Conservation (phyloP, 2,113 vertebrate genomes). For the Vidua macroura region DNA sequence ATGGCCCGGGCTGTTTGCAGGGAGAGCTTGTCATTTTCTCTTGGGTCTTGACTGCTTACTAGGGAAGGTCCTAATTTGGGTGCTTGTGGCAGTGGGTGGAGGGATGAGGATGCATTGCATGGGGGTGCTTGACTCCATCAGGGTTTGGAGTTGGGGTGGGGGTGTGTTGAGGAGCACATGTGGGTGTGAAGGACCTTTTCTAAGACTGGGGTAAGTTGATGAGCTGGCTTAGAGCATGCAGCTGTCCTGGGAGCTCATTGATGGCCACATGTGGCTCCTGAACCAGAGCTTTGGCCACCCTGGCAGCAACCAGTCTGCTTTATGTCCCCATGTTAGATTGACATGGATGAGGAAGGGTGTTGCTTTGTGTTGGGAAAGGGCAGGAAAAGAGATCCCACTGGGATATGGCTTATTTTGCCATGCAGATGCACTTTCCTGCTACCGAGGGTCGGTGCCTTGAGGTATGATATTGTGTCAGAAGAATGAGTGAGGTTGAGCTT, state of each 20-base stretch:
- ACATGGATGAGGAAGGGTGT: neutral
- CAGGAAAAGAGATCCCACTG: neutral
- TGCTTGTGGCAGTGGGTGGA: neutral
- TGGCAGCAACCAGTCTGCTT: neutral
- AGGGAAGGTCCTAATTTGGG: neutral
- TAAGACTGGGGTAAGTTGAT: neutral
- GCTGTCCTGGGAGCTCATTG: neutral
- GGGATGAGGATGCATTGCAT: neutral
- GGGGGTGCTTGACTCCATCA: neutral
- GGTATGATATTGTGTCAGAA: neutral
- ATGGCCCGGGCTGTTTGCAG: neutral
- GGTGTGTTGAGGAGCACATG: neutral
- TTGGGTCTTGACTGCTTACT: fast-evolving
- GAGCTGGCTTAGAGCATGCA: fast-evolving
- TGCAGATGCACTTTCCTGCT: neutral
- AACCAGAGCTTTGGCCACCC: neutral
- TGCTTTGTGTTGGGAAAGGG: neutral
- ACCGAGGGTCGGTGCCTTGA: fast-evolving
- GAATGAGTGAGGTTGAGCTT: neutral
- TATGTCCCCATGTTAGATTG: neutral
- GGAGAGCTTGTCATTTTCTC: neutral
- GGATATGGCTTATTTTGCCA: neutral
- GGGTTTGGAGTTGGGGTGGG: neutral
- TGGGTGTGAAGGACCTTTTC: neutral
- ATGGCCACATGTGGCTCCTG: neutral